phyloP scores from a whole-genome alignment of 2,888 invertebrate species.

The Troides oblongomaculatus region DNA sequence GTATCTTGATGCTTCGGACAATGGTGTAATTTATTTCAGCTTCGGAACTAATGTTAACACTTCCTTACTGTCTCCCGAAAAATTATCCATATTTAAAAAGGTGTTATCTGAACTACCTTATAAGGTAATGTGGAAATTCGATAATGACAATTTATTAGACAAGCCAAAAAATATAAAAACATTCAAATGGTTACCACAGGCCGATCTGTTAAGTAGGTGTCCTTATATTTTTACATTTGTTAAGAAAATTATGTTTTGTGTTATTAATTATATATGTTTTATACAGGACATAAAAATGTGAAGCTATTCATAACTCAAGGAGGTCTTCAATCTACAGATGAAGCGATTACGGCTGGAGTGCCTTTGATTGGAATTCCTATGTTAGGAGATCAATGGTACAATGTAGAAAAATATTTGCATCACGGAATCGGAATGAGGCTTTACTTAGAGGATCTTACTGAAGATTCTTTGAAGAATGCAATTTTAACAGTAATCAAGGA shows the following conservation, averaged over 20 bases:
- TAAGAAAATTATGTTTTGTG: background rate
- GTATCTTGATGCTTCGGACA: conserved; percentile 3
- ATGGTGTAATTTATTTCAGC: conserved; percentile 12
- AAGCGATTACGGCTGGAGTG: conserved; percentile 52
- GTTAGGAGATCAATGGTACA: conserved; percentile 53
- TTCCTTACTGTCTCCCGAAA: background rate
- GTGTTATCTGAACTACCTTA: conserved; percentile 17
- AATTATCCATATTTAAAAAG: conserved; percentile 1
- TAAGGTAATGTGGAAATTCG: conserved; percentile 10
- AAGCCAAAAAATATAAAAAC: conserved; percentile 58
- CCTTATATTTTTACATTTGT: background rate
- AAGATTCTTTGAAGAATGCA: conserved; percentile 35
- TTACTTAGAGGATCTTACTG: conserved; percentile 39
- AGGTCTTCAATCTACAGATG: conserved; percentile 59
- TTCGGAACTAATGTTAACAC: conserved; percentile 13
- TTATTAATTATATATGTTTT: background rate
- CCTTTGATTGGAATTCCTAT: conserved; percentile 55
- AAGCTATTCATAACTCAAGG: conserved; percentile 63
- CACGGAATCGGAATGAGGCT: conserved; percentile 43
- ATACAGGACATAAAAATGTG: conserved; percentile 55
- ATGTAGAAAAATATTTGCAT: conserved; percentile 39
- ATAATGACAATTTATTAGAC: conserved; percentile 47
- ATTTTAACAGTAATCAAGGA: conserved; percentile 34
- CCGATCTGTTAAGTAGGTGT: conserved; percentile 56
- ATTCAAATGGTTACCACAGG: conserved; percentile 69